A percentile compares a stretch with the other conserved stretches of the same genome.
These are phyloP conservation scores for Syngnathoides biaculeatus DNA, from an alignment of 2,113 vertebrate species.

Conservation along the genomic window DNA sequence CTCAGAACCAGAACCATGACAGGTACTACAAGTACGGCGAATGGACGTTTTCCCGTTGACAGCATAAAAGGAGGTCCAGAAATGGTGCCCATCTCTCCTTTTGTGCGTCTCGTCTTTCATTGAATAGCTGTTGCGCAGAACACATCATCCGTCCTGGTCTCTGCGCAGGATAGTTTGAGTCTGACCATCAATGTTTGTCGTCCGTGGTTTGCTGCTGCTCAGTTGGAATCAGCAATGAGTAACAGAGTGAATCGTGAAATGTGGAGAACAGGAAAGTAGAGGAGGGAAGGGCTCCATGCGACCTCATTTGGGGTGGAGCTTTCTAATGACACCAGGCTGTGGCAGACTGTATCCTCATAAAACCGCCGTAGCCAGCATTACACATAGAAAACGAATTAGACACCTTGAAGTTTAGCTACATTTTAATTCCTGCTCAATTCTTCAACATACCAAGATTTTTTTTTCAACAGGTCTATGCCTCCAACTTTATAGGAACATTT, in stretches of 20 bases:
- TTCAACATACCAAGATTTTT: no score
- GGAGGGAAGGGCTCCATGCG: background rate
- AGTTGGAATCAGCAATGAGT: constrained; percentile 7
- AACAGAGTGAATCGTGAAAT: constrained; percentile 9
- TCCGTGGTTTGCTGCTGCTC: constrained; percentile 14
- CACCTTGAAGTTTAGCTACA: no score
- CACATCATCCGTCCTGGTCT: constrained; percentile 57
- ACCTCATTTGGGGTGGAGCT: constrained; percentile 56
- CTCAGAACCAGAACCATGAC: constrained; percentile 17
- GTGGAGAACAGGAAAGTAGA: constrained; percentile 3
- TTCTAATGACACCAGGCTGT: background rate
- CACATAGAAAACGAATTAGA: no score
- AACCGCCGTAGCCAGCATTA: background rate
- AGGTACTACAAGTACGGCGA: constrained; percentile 12
- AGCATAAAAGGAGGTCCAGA: constrained; percentile 31
- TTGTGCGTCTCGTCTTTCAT: constrained; percentile 49
- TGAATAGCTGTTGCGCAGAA: constrained; percentile 39
- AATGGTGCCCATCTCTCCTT: constrained; percentile 55
- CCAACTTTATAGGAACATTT: no score
- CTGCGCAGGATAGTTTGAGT: background rate
- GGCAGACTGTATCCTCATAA: background rate
- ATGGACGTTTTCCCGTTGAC: constrained; percentile 5
- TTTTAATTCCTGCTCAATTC: no score
- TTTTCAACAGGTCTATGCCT: no score
- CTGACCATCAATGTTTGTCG: constrained; percentile 4